Evolutionary conservation across 2,113 vertebrate genomes (phyloP), one percentile per base, ranked within the genome.

Genomic region (Amphiprion percula): DNA sequence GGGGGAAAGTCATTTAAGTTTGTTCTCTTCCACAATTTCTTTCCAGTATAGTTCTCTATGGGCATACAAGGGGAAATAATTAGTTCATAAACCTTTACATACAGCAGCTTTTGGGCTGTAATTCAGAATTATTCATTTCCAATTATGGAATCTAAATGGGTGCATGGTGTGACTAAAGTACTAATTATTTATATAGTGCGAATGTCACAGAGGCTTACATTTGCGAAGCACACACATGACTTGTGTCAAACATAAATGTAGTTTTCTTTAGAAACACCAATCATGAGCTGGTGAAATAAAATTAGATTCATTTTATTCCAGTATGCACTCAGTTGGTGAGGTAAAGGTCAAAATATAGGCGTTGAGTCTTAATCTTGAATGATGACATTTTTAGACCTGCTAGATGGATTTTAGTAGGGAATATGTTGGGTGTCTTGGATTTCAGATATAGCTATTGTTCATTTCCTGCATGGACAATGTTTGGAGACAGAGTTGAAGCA

Each of bases 1-100:
- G 47, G 37, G 73, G 82, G 83, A 86, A 87, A 83, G 84, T 74
- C 77, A 67, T 87, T 90, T 86, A 54, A 86, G 61, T 90, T 91
- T 82, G 54, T 68, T 85, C 68, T 62, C 64, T 61, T 60, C 47
- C 49, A 59, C 33, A 16, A 46, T 79, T 84, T 81, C 58, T 77
- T 68, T 79, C 37, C 56, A 63, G 46, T 21, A 64, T 56, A 61
- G 79, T 77, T 68, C 74, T 89, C 73, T 15, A 60, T 71, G 61
- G 80, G 59, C 37, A 17, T 53, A 71, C 58, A 28, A 72, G 60
- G 30, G 56, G 4, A 85, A 88, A 84, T 87, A 87, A 90, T 87
- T 83, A 82, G 74, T 83, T 86, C 84, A 84, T 90, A 85, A 85
- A 80, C 59, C 75, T 85, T 87, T 77, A 79, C 72, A 83, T 76